phyloP scores from a whole-genome alignment of 1,140 invertebrate species.

The Diachasmimorpha longicaudata region DNA sequence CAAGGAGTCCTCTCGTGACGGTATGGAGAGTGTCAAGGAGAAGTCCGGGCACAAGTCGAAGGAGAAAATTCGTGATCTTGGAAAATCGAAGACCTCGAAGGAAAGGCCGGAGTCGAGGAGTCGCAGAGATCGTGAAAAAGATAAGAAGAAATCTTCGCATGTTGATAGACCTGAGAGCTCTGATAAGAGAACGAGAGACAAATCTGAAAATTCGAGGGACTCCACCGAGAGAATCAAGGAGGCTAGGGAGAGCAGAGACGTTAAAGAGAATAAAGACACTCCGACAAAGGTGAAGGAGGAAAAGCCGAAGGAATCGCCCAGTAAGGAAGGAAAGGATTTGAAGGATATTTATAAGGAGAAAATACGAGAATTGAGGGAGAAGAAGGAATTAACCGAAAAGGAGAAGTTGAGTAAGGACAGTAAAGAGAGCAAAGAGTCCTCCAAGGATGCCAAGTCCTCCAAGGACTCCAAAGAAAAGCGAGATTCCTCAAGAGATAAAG shows the following conservation, averaged over 20 bases:
- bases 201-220: constrained; percentile 17
- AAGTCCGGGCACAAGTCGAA: constrained; percentile 46
- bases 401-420: constrained; percentile 51
- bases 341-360: constrained; percentile 62
- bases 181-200: constrained; percentile 33
- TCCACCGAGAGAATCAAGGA: constrained; percentile 19
- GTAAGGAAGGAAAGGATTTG: constrained; percentile 52
- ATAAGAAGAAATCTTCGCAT: constrained; percentile 43
- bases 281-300: constrained; percentile 41
- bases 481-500: constrained; percentile 47
- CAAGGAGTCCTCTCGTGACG: constrained; percentile 52
- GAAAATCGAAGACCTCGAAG: constrained; percentile 50
- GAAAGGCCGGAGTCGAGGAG: constrained; percentile 42
- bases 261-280: constrained; percentile 30
- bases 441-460: constrained; percentile 33
- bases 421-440: constrained; percentile 37
- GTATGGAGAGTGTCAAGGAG: constrained; percentile 43
- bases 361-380: constrained; percentile 57
- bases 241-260: constrained; percentile 32
- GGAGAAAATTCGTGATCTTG: constrained; percentile 43
- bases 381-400: constrained; percentile 60
- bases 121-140: constrained; percentile 40
- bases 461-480: constrained; percentile 38
- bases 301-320: constrained; percentile 32
- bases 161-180: constrained; percentile 44